Evolutionary conservation across 2,797 vertebrate genomes (phyloP).

Genomic region (Pelodytes ibericus): DNA sequence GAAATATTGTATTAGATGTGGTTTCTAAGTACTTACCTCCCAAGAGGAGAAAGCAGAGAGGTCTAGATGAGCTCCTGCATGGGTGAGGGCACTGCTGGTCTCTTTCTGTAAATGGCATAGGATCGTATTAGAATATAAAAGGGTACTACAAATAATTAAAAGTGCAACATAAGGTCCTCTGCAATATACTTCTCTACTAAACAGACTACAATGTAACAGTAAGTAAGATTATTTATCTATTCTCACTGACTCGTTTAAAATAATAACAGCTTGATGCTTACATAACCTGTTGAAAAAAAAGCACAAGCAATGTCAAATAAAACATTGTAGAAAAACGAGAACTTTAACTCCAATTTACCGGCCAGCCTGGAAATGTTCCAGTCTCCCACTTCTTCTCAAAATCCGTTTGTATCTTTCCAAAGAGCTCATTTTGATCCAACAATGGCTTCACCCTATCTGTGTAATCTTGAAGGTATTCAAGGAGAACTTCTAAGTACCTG

Average conservation of each 20-base stretch:
- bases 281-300: not conserved
- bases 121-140: not conserved
- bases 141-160: too few relatives aligned
- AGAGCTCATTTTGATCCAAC: conserved; percentile 95
- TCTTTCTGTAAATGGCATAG: conserved; percentile 84
- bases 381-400: conserved; percentile 98
- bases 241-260: too few relatives aligned
- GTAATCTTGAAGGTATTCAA: conserved; percentile 97
- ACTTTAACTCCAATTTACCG: conserved; percentile 79
- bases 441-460: conserved; percentile 93
- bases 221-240: too few relatives aligned
- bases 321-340: too few relatives aligned
- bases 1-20: too few relatives aligned
- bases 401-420: conserved; percentile 89
- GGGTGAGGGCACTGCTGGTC: conserved; percentile 94
- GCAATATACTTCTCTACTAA: too few relatives aligned
- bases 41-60: conserved; percentile 97
- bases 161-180: too few relatives aligned
- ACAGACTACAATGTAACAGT: too few relatives aligned
- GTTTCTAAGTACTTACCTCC: conserved; percentile 81
- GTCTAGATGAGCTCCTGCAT: conserved; percentile 95
- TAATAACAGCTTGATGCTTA: too few relatives aligned
- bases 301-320: not conserved
- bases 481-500: conserved; percentile 95
- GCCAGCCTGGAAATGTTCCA: conserved; percentile 95